Conservation (phyloP, 2,888 invertebrate species). For the Petrolisthes manimaculis region DNA sequence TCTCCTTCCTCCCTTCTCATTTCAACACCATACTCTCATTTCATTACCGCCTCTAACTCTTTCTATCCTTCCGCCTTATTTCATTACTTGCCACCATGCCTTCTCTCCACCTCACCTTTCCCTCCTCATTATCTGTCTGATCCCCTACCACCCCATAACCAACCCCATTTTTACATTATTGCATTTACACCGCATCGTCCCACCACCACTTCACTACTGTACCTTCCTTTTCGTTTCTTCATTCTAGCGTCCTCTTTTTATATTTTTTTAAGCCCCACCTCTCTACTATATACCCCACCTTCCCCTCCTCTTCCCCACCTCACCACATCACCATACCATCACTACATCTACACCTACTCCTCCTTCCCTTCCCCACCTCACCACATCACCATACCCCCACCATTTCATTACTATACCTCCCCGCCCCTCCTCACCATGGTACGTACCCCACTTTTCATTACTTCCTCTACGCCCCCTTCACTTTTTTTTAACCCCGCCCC, state of each 20-base stretch:
- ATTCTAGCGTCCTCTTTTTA: neutral
- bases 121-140: neutral
- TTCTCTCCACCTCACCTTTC: neutral
- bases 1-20: neutral
- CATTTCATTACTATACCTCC: neutral
- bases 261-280: neutral
- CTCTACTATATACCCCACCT: neutral
- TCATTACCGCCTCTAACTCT: neutral
- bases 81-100: neutral
- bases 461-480: neutral
- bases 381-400: neutral
- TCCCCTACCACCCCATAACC: neutral
- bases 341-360: neutral
- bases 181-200: neutral
- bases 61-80: neutral
- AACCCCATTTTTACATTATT: neutral
- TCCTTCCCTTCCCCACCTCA: neutral
- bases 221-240: neutral
- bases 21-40: neutral
- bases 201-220: neutral
- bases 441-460: neutral
- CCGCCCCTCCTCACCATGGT: neutral
- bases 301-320: neutral
- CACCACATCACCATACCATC: neutral
- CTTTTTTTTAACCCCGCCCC: neutral